Evolutionary conservation across 2,797 vertebrate genomes (phyloP).

Genomic region (Cyprinella venusta): DNA sequence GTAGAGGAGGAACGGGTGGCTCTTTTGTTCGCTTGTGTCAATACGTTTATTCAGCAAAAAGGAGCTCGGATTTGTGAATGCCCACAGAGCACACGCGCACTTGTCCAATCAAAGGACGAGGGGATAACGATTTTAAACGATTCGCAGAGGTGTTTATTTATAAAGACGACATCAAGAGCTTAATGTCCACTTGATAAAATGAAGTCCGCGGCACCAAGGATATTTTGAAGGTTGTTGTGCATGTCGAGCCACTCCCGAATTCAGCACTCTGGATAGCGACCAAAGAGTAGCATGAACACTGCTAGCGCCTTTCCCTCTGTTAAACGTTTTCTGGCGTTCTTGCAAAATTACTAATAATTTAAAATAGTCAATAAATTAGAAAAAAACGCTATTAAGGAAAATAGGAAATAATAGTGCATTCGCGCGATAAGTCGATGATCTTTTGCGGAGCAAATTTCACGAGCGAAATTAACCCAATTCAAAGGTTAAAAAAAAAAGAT

Average conservation of each 20-base stretch:
- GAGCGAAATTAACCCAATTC: slow-evolving; percentile 35
- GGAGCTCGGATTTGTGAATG: slow-evolving; percentile 75
- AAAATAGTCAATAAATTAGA: background rate
- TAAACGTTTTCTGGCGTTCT: background rate
- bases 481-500: slow-evolving; percentile 34
- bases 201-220: background rate
- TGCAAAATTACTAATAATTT: background rate
- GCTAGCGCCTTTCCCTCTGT: slow-evolving; percentile 36
- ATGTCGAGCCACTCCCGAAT: slow-evolving; percentile 74
- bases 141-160: slow-evolving; percentile 38
- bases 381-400: background rate
- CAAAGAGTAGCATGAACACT: slow-evolving; percentile 53
- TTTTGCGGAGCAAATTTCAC: background rate
- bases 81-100: slow-evolving; percentile 73
- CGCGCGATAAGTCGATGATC: background rate
- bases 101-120: slow-evolving; percentile 55
- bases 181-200: slow-evolving; percentile 15
- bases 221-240: slow-evolving; percentile 14
- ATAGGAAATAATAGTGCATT: background rate
- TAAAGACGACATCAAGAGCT: slow-evolving; percentile 21
- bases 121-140: slow-evolving; percentile 63
- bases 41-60: slow-evolving; percentile 88
- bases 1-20: slow-evolving; percentile 86
- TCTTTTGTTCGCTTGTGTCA: slow-evolving; percentile 85
- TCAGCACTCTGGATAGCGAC: slow-evolving; percentile 85